phyloP scores from a whole-genome alignment of 2,113 vertebrate genomes.

The Gobiocypris rarus region DNA sequence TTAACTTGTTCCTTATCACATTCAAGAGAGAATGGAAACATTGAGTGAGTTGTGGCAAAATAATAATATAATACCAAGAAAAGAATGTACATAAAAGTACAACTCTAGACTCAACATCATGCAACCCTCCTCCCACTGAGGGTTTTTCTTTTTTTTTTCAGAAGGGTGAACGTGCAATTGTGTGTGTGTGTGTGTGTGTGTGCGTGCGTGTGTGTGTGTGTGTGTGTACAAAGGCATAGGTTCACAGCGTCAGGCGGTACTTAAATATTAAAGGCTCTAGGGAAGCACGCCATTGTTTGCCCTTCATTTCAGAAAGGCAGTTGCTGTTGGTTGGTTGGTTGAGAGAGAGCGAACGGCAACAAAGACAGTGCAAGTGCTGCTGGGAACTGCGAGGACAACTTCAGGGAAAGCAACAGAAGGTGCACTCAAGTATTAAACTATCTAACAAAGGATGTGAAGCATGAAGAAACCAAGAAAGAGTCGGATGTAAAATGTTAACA shows the following conservation, averaged over 20 bases:
- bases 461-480: constrained; percentile 28
- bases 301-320: constrained; percentile 35
- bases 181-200: constrained; percentile 18
- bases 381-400: not conserved
- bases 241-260: constrained; percentile 34
- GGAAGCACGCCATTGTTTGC: constrained; percentile 48
- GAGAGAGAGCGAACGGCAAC: constrained; percentile 3
- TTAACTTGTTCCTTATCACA: not conserved
- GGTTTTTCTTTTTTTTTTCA: not conserved
- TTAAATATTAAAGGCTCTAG: constrained; percentile 59
- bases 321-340: constrained; percentile 28
- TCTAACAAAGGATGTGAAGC: constrained; percentile 9
- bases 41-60: not conserved
- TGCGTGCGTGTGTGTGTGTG: no score
- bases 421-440: constrained; percentile 16
- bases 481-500: constrained; percentile 12
- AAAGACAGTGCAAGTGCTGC: constrained; percentile 4
- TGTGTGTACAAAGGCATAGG: constrained; percentile 6
- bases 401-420: not conserved
- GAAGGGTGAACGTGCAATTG: constrained; percentile 21
- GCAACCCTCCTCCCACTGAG: not conserved
- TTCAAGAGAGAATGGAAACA: not conserved
- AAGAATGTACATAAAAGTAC: not conserved
- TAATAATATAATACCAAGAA: not conserved
- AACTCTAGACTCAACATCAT: not conserved